Base-by-base conservation (phyloP, 2,797 vertebrate species). In the Esox lucius region DNA sequence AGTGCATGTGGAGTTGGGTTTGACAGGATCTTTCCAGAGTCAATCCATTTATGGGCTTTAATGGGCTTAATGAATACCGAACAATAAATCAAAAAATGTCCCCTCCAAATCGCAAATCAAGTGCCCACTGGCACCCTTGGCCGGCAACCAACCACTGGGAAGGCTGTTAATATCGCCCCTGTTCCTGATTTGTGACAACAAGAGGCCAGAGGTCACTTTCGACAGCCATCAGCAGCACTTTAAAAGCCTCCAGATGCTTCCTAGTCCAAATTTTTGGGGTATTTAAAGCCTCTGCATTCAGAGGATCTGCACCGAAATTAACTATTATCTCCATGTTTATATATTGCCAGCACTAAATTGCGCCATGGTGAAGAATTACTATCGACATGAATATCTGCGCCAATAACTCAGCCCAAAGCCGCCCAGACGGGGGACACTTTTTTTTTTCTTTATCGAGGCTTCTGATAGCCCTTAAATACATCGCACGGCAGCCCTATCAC, bases 381-480 rank as follows among this genome's bases (percentile, higher is more conserved):
- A 92, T 92, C 90, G 92, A 91, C 90, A 90, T 90, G 89, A 92
- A 91, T 92, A 92, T 92, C 90, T 86, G 87, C 80, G 83, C 89
- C 90, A 88, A 92, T 93, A 93, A 93, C 89, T 93, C 92, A 92
- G 86, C 65, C 48, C 73, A 33, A 84, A 80, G 88, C 83, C 89
- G 82, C 88, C 84, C 89, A 87, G 90, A 91, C 88, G 89, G 87
- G 84, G 88, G 86, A 88, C 91, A n/a, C 46, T 42, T 46, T 46
- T 7, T 7, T 46, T 46, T 46, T 46, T 92, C 91, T 92, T 92
- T 91, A 92, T 92, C 89, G 90, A 88, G 80, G 84, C 56, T 87
- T 90, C 90, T 90, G 92, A 93, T 92, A 88, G 90, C 89, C 88
- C 87, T 91, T 91, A 91, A 92, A 91, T 91, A 92, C 88, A 91